Evolutionary conservation across 2,797 vertebrate genomes (phyloP), one percentile per base, ranked within the genome.

Genomic region (Cottoperca gobio): DNA sequence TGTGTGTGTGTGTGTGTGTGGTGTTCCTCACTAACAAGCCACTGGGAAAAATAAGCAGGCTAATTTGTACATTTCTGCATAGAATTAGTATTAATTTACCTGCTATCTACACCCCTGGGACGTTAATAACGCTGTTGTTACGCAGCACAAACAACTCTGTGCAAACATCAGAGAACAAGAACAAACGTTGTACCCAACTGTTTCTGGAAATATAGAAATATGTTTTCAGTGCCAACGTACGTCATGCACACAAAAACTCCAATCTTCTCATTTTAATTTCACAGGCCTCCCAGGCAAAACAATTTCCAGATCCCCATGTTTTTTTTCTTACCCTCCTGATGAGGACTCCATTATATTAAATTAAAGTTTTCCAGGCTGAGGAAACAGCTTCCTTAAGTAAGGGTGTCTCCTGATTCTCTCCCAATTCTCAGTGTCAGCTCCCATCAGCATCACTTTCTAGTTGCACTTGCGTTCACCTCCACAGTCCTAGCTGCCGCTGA

Each of bases 41-140:
- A 77, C 72, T 77, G 78, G 55, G 21, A 78, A 71, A 80, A 84
- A 84, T n/a, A 81, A 83, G 55, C 68, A 74, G 74, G 84, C 89
- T 86, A 88, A 91, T 90, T 91, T 92, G 86, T 92, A 86, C 84
- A 82, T 91, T 78, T 90, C 84, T 90, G 89, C 87, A 90, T 89
- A 85, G 88, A 88, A 93, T 93, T 92, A 91, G 85, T 90, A 85
- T 92, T 90, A 84, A 94, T 94, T 90, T 91, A 86, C 73, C 84
- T 89, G 86, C 84, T 85, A 88, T 92, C 92, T 88, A 71, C 77
- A 67, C 89, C 88, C 87, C 75, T 35, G 89, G 89, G 93, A 90
- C 16, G 82, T 81, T 93, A 91, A 93, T 94, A 92, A 93, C 81
- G 17, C 71, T 50, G 89, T 90, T 91, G 86, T 92, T 91, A 88